A percentile compares a stretch with the other conserved stretches of the same genome.
phyloP scores from a whole-genome alignment of 2,113 vertebrate genomes.

The Takifugu bimaculatus region DNA sequence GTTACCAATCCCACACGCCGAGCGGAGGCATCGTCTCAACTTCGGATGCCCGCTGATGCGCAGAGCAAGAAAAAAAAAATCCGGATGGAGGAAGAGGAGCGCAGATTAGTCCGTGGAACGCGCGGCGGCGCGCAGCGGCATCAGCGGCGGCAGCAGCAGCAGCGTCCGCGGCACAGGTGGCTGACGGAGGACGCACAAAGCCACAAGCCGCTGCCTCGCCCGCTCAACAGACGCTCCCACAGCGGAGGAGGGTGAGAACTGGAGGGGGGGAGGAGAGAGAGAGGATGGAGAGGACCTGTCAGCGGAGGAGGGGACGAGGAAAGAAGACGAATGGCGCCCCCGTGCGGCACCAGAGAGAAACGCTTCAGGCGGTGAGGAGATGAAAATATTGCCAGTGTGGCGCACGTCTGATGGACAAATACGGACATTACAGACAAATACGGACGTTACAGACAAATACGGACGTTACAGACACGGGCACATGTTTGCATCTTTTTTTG shows the following conservation, averaged over 20 bases:
- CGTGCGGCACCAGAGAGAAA: slow-evolving; percentile 42
- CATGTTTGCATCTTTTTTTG: no score
- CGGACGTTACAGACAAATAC: no score
- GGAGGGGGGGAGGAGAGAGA: slow-evolving; percentile 24
- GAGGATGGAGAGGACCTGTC: slow-evolving; percentile 9
- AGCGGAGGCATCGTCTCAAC: slow-evolving; percentile 67
- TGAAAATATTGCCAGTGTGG: background rate
- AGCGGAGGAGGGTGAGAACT: slow-evolving; percentile 32
- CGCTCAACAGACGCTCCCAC: slow-evolving; percentile 47
- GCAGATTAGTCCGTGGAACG: slow-evolving; percentile 51
- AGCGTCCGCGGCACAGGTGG: slow-evolving; percentile 57
- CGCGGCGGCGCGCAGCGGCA: slow-evolving; percentile 2
- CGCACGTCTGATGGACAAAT: no score
- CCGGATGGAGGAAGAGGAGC: slow-evolving; percentile 2
- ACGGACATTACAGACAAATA: no score
- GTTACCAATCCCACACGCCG: slow-evolving; percentile 61
- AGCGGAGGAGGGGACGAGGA: slow-evolving; percentile 2
- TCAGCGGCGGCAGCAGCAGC: slow-evolving; percentile 46
- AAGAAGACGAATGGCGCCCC: slow-evolving; percentile 40
- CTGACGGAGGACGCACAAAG: slow-evolving; percentile 36
- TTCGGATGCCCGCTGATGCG: slow-evolving; percentile 54
- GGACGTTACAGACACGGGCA: no score
- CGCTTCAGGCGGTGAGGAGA: background rate
- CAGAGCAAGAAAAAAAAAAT: slow-evolving; percentile 20
- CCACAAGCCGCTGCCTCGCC: slow-evolving; percentile 34